These are phyloP conservation scores for Paraescarpia echinospica DNA, from an alignment of 1,140 invertebrate species.

Conservation along the genomic window DNA sequence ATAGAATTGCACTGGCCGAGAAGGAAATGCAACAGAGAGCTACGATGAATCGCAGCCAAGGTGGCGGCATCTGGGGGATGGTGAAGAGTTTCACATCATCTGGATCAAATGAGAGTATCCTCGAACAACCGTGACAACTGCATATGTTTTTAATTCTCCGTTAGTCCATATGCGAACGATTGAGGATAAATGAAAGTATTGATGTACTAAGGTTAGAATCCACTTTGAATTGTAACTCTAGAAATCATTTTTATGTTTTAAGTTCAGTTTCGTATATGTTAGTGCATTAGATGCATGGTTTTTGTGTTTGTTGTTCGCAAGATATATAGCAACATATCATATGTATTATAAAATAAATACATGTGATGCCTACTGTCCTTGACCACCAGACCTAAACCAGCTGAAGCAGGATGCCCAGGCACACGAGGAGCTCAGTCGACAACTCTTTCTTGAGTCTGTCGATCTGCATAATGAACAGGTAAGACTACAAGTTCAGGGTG, in stretches of 20 bases:
- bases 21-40: constrained; percentile 65
- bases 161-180: too few relatives aligned
- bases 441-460: constrained; percentile 93
- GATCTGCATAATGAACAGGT: constrained; percentile 88
- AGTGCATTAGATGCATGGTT: too few relatives aligned
- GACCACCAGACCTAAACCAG: constrained; percentile 42
- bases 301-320: too few relatives aligned
- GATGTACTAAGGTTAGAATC: too few relatives aligned
- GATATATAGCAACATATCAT: too few relatives aligned
- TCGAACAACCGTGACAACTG: background rate
- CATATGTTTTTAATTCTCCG: too few relatives aligned
- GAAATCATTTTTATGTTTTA: too few relatives aligned
- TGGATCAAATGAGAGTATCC: constrained; percentile 22
- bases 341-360: background rate
- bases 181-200: too few relatives aligned
- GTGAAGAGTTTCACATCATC: constrained; percentile 48
- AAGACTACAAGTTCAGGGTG: constrained; percentile 10
- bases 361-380: background rate
- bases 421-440: constrained; percentile 87
- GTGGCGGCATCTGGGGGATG: constrained; percentile 52
- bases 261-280: too few relatives aligned
- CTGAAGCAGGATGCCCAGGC: constrained; percentile 77
- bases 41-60: constrained; percentile 51
- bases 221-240: too few relatives aligned
- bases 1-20: constrained; percentile 53